These are phyloP conservation scores for Magallana angulata DNA, from an alignment of 1,140 invertebrate species.

Conservation along the genomic window DNA sequence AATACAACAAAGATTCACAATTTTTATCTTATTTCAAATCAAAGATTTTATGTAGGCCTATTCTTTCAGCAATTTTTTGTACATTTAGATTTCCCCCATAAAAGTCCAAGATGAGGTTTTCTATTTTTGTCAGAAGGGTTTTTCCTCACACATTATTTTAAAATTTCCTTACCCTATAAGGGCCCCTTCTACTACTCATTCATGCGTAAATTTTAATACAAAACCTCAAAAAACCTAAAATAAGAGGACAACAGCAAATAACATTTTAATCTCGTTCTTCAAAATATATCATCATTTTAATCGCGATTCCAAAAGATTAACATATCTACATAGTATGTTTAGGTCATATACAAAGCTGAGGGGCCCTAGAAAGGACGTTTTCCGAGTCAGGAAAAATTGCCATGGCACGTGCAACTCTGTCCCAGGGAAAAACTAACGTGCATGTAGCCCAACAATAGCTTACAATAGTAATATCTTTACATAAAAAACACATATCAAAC, in stretches of 20 bases:
- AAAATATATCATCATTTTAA: too few species aligned
- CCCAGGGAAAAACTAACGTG: conserved; percentile 49
- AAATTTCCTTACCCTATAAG: background rate
- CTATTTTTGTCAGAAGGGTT: conserved; percentile 35
- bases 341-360: conserved; percentile 12
- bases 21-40: too few species aligned
- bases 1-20: too few species aligned
- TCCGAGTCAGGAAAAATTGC: background rate
- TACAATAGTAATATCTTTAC: conserved; percentile 31
- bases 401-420: conserved; percentile 45
- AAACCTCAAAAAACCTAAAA: background rate
- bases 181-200: background rate
- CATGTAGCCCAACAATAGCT: background rate
- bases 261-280: too few species aligned
- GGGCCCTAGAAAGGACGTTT: background rate
- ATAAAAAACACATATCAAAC: conserved; percentile 39
- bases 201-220: background rate
- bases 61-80: too few species aligned
- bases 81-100: background rate
- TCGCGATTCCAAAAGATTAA: background rate
- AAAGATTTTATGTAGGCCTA: too few species aligned
- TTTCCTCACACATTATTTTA: conserved; percentile 12
- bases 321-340: conserved; percentile 7
- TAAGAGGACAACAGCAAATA: too few species aligned
- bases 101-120: background rate